Base-by-base conservation (phyloP, 2,888 invertebrate genomes). In the Nineta flava region DNA sequence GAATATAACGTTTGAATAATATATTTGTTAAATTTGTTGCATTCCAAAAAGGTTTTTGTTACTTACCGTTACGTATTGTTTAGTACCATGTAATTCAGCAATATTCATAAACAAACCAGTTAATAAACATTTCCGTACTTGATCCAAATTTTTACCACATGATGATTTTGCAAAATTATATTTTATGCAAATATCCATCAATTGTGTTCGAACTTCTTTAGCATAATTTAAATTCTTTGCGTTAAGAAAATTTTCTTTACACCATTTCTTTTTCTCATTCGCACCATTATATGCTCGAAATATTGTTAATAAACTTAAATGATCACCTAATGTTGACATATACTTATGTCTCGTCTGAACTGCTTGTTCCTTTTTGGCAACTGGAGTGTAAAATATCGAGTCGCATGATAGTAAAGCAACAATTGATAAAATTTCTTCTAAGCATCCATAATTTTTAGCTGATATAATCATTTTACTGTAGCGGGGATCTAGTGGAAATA, bases 401-500 rank as follows among this genome's bases (percentile, higher is more conserved):
- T 97, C 96, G 51, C 87, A 84, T 6, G 94, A 92, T 50, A 97
- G 68, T 45, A 93, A 68, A 0, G 96, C 82, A 26, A 97, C 81
- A 53, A 96, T 77, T 55, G 84, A 90, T 50, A 96, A 65, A 45
- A 87, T 79, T 72, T 87, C 87, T 56, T 85, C 83, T 59, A 87
- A 69, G 61, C 88, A 88, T 16, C 79, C 79, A 58, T 79, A 83
- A 52, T 83, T 79, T 12, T 80, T 76, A 0, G 94, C 86, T 10
- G 81, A 74, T 1, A 94, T 64, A 49, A 94, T 68, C 7, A 87
- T 77, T 70, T 87, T 91, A 4, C 90, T 79, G 63, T 85, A 84
- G 55, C 83, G 78, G 0, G 97, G 96, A 65, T 96, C 94, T 35
- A 97, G 72, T 0, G 97, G 97, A 65, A 94, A 94, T 12, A 79